Base-by-base conservation (phyloP, 2,888 invertebrate genomes). In the Zygogramma bicolorata region DNA sequence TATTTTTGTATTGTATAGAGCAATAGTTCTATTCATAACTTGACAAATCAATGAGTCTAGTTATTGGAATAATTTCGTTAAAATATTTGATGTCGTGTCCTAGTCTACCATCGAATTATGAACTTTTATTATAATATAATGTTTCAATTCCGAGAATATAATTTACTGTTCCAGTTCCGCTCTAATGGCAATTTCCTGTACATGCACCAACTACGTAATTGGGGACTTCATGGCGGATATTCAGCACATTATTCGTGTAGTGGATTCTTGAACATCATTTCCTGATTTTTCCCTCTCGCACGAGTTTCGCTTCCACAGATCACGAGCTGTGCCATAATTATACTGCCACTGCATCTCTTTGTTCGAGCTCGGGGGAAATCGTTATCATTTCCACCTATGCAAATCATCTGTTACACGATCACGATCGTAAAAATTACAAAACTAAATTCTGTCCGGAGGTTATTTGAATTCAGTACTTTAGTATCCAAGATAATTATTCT, bases 121-220 rank as follows among this genome's bases (percentile, higher is more conserved):
- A 27, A 27, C 25, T 25, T 53, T 13, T 4, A 53, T n/a, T n/a
- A n/a, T n/a, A n/a, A n/a, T 27, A 53, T 53, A 53, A 59, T 59
- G 18, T 15, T 61, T 61, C 31, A 61, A 61, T 34, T 15, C 25
- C 34, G 34, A 34, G 59, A 31, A 59, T 59, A 59, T 31, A n/a
- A 18, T 59, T 18, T 34, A 34, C 59, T 58, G 59, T 61, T 61
- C 22, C 61, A 34, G 25, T 61, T 61, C 61, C 61, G 61, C 61
- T 61, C 31, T 61, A 40, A 38, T 25, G 22, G 40, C 20, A 18
- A 34, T 38, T 61, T 61, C 61, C 61, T 61, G 61, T 15, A 38
- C 61, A 61, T 61, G 61, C 40, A 38, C 40, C 25, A 53, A 27
- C 22, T 27, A 27, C 6, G n/a, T 53, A 53, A 53, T 53, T 53